Conservation (phyloP, 2,888 invertebrate genomes). For the Lepetodrilus schrolli region DNA sequence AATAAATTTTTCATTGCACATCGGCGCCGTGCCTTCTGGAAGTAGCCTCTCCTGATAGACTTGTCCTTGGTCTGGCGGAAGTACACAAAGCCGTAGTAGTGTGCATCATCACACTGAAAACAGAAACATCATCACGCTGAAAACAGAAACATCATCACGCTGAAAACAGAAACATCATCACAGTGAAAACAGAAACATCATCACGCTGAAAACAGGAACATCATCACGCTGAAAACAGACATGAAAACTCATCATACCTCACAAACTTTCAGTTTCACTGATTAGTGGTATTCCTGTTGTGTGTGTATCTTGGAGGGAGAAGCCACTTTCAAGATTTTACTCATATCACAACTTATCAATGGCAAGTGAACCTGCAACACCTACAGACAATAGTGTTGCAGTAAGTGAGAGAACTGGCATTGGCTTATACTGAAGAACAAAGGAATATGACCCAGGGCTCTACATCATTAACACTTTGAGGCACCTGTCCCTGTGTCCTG, state of each 20-base stretch:
- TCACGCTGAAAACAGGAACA: not conserved
- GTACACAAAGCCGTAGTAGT: conserved; percentile 98
- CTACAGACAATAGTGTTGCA: too few species aligned
- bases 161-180: conserved; percentile 73
- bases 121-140: conserved; percentile 74
- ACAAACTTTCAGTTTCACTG: not conserved
- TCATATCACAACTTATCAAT: too few species aligned
- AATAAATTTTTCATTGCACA: too few species aligned
- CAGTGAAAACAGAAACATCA: conserved; percentile 54
- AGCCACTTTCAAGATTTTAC: too few species aligned
- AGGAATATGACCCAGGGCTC: too few species aligned
- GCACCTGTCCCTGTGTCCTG: too few species aligned
- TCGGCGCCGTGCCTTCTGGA: conserved; percentile 89
- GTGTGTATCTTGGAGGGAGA: too few species aligned
- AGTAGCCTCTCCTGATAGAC: conserved; percentile 92
- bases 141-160: conserved; percentile 73
- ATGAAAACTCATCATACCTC: not conserved
- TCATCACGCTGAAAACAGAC: not conserved
- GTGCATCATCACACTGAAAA: conserved; percentile 78
- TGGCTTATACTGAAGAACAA: too few species aligned
- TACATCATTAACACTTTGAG: too few species aligned
- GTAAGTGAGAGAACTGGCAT: too few species aligned
- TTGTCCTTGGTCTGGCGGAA: conserved; percentile 86
- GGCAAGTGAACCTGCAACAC: too few species aligned
- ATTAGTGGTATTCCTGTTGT: too few species aligned